These are phyloP conservation scores for Pangasianodon gigas DNA, from an alignment of 2,113 vertebrate species.

Conservation along the genomic window DNA sequence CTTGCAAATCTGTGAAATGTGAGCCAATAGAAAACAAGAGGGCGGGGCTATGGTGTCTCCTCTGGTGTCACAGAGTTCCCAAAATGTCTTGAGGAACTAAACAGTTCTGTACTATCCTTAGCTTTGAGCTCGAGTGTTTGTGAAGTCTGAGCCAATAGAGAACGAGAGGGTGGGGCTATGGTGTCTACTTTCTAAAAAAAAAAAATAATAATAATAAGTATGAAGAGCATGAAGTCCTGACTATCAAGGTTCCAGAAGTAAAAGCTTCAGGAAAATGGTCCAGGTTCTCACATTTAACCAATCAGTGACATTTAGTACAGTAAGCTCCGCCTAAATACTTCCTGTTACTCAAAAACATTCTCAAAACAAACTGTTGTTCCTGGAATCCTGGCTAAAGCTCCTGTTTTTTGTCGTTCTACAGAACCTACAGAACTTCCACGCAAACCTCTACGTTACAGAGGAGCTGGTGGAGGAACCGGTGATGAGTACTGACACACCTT, in stretches of 20 bases:
- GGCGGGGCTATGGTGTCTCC: not conserved
- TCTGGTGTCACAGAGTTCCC: too few relatives aligned
- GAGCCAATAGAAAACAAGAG: not conserved
- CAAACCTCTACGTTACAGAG: not conserved
- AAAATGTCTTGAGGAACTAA: too few relatives aligned
- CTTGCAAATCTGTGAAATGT: not conserved
- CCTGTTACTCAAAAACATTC: not conserved
- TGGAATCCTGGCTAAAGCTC: not conserved
- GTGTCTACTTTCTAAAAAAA: not conserved
- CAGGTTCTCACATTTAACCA: not conserved
- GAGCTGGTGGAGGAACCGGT: not conserved
- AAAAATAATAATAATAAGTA: too few relatives aligned
- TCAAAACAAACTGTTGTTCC: not conserved
- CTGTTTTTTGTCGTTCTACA: not conserved
- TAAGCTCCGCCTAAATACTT: not conserved
- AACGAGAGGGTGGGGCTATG: not conserved
- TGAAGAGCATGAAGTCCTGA: not conserved
- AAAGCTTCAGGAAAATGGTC: not conserved
- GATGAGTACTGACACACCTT: not conserved
- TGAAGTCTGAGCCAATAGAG: not conserved
- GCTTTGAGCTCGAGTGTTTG: too few relatives aligned
- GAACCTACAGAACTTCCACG: not conserved
- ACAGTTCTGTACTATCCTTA: too few relatives aligned
- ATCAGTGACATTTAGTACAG: not conserved
- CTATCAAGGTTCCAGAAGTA: not conserved